Percentiles rank a stretch among this genome's conserved stretches.
phyloP scores from a whole-genome alignment of 2,113 vertebrate species.

The Micronisus gabar region DNA sequence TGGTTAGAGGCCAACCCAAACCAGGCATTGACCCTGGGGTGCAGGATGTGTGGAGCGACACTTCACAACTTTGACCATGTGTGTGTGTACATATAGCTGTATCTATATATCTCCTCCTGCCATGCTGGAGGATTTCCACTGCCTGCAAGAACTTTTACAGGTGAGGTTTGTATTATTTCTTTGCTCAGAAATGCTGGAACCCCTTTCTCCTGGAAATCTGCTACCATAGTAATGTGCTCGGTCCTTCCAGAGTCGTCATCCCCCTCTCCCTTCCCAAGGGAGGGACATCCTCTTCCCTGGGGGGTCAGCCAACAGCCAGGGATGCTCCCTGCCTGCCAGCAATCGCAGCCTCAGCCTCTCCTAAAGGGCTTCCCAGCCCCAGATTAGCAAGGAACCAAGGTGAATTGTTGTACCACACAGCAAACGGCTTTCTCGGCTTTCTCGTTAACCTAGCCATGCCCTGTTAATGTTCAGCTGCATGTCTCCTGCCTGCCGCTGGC shows the following conservation, averaged over 20 bases:
- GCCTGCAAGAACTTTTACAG: neutral
- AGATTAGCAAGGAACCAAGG: neutral
- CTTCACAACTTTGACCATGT: fast-evolving
- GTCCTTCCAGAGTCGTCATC: neutral
- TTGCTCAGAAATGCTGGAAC: neutral
- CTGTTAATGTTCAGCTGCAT: fast-evolving
- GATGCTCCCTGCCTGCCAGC: neutral
- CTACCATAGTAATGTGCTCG: fast-evolving
- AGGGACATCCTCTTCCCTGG: neutral
- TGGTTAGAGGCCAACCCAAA: neutral
- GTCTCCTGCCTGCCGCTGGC: neutral
- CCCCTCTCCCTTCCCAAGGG: neutral
- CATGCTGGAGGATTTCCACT: neutral
- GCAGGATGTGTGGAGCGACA: fast-evolving
- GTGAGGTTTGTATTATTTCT: neutral
- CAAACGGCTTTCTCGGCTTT: neutral
- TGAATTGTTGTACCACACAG: neutral
- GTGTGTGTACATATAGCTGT: neutral
- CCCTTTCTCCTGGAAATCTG: neutral
- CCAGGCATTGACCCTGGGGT: fast-evolving
- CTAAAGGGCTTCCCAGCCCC: neutral
- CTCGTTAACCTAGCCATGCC: neutral
- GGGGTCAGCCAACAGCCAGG: neutral
- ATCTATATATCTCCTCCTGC: neutral
- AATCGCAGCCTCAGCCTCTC: neutral